Evolutionary conservation across 2,888 invertebrate genomes (phyloP).

Genomic region (Cosmia trapezina): DNA sequence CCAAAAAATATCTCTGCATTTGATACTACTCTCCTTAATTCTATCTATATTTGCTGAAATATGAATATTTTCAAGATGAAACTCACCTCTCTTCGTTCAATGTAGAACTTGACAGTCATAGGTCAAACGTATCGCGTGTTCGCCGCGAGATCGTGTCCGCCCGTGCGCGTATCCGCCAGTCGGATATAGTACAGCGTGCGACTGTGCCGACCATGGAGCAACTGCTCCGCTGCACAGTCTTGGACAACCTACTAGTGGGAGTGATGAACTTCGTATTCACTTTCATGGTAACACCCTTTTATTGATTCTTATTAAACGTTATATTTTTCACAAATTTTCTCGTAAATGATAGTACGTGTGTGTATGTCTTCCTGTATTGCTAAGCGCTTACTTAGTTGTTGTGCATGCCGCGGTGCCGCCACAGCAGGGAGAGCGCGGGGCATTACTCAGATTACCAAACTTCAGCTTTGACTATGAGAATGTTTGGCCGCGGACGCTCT

Average conservation of each 20-base stretch:
- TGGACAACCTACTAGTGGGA: neutral
- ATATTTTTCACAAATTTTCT: neutral
- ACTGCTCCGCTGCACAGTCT: neutral
- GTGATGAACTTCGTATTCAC: neutral
- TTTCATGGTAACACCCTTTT: neutral
- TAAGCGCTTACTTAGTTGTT: neutral
- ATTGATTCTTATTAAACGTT: neutral
- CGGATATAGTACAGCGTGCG: neutral
- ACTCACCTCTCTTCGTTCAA: too few relatives aligned
- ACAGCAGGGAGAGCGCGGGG: neutral
- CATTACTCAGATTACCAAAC: constrained; percentile 20
- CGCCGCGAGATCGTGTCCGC: neutral
- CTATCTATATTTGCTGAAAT: too few relatives aligned
- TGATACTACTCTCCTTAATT: too few relatives aligned
- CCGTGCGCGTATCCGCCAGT: neutral
- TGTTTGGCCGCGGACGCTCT: constrained; percentile 26
- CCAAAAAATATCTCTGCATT: too few relatives aligned
- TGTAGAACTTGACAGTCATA: too few relatives aligned
- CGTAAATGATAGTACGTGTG: neutral
- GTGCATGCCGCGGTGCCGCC: neutral
- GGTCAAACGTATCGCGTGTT: neutral
- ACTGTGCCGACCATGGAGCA: neutral
- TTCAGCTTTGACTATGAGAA: constrained; percentile 10
- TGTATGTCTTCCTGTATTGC: neutral
- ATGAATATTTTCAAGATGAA: too few relatives aligned